A percentile compares a stretch with the other conserved stretches of the same genome.
Evolutionary conservation across 2,797 vertebrate genomes (phyloP).

Genomic region (Oryzias dopingdopingensis): DNA sequence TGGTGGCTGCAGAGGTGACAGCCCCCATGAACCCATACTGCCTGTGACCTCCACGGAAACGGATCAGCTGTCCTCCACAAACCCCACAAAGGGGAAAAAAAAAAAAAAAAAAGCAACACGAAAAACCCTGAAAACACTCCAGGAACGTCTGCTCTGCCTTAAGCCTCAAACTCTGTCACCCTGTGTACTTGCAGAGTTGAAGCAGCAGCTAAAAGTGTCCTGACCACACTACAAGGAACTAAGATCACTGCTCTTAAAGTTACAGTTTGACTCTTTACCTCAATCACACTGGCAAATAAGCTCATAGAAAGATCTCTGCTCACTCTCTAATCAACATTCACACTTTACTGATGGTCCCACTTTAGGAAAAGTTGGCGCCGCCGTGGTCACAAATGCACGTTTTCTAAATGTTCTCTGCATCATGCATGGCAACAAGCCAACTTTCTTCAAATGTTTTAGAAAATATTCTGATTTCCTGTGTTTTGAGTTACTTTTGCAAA

Average conservation of each 20-base stretch:
- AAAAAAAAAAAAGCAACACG: not conserved
- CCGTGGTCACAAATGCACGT: not conserved
- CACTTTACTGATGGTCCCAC: not conserved
- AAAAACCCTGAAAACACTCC: not conserved
- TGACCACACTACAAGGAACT: constrained; percentile 66
- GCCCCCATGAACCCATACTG: constrained; percentile 66
- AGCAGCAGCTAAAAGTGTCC: constrained; percentile 21
- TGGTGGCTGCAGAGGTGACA: constrained; percentile 38
- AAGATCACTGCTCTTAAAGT: constrained; percentile 53
- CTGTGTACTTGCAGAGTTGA: constrained; percentile 6
- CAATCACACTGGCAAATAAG: not conserved
- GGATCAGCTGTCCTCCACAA: constrained; percentile 1
- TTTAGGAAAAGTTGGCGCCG: not conserved
- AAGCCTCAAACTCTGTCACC: not conserved
- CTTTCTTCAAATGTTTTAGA: not conserved
- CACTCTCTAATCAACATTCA: not conserved
- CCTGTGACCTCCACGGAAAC: constrained; percentile 22
- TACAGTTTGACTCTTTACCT: constrained; percentile 32
- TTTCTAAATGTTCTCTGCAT: not conserved
- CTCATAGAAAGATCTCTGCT: not conserved
- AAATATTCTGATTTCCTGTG: not conserved
- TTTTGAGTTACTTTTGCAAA: too few species aligned
- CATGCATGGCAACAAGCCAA: not conserved
- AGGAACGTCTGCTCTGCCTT: constrained; percentile 1
- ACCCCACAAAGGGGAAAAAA: not conserved